Evolutionary conservation across 2,888 invertebrate genomes (phyloP).

Genomic region (Xanthorhoe designata): DNA sequence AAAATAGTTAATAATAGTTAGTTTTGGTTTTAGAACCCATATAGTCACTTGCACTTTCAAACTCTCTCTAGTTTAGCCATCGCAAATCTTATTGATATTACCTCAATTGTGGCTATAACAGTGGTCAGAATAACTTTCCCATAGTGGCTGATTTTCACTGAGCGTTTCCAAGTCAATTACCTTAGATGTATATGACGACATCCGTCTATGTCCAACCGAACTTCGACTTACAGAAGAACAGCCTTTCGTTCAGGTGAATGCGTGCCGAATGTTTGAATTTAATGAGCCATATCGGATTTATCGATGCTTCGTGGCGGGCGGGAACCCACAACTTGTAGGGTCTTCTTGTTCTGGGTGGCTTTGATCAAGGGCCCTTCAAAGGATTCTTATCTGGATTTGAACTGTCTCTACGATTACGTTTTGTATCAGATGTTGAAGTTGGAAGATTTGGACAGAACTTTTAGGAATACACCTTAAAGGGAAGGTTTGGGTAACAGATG

Average conservation of each 20-base stretch:
- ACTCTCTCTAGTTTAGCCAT: too few species aligned
- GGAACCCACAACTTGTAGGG: slow-evolving; percentile 36
- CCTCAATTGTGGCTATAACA: not conserved
- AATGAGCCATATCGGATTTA: slow-evolving; percentile 56
- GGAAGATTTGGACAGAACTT: not conserved
- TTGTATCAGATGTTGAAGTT: slow-evolving; percentile 27
- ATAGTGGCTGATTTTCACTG: not conserved
- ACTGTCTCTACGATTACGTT: slow-evolving; percentile 30
- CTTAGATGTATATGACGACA: not conserved
- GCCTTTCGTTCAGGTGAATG: slow-evolving; percentile 48
- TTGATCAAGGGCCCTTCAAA: slow-evolving; percentile 32
- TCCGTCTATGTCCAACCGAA: slow-evolving; percentile 8
- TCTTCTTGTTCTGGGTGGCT: slow-evolving; percentile 37
- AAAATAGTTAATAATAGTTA: too few species aligned
- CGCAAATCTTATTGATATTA: too few species aligned
- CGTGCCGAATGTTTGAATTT: slow-evolving; percentile 53
- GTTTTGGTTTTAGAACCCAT: too few species aligned
- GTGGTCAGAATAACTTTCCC: not conserved
- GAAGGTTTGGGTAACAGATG: not conserved
- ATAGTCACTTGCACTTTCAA: too few species aligned
- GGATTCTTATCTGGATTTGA: slow-evolving; percentile 31
- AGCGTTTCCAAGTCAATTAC: slow-evolving; percentile 2
- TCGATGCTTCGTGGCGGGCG: slow-evolving; percentile 42
- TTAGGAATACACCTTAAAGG: not conserved
- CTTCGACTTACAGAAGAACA: slow-evolving; percentile 33